Evolutionary conservation across 2,797 vertebrate species (phyloP).

Genomic region (Platalea minor): DNA sequence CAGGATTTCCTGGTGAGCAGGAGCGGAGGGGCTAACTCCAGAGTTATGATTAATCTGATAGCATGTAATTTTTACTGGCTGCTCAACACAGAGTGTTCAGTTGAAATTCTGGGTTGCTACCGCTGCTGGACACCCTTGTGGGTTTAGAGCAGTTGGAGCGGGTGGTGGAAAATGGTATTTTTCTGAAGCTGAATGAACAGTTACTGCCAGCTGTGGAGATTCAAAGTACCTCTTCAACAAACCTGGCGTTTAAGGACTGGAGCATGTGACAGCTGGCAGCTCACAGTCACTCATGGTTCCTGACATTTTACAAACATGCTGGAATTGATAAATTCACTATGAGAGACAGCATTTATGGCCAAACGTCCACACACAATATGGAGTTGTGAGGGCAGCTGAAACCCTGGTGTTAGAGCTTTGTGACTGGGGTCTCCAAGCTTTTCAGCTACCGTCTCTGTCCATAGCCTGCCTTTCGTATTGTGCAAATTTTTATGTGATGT

Average conservation of each 20-base stretch:
- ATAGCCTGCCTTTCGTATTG: not conserved
- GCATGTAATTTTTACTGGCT: not conserved
- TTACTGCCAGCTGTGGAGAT: not conserved
- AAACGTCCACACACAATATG: fast-evolving
- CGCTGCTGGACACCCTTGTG: fast-evolving
- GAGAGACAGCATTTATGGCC: not conserved
- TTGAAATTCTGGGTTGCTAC: not conserved
- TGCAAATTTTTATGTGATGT: not conserved
- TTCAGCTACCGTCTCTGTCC: not conserved
- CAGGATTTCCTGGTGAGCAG: not conserved
- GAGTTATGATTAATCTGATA: not conserved
- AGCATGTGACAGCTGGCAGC: not conserved
- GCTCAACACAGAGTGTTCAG: not conserved
- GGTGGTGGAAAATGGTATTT: not conserved
- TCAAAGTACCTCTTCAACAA: not conserved
- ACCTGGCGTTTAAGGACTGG: not conserved
- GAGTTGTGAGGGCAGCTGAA: not conserved
- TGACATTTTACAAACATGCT: fast-evolving
- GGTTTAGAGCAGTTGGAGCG: not conserved
- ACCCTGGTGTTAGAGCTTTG: not conserved
- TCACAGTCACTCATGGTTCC: not conserved
- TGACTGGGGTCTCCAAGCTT: not conserved
- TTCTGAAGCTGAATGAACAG: not conserved
- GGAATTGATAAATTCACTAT: not conserved
- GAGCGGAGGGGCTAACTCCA: not conserved